phyloP scores from a whole-genome alignment of 2,888 invertebrate genomes.

The Cryptocephalus moraei region DNA sequence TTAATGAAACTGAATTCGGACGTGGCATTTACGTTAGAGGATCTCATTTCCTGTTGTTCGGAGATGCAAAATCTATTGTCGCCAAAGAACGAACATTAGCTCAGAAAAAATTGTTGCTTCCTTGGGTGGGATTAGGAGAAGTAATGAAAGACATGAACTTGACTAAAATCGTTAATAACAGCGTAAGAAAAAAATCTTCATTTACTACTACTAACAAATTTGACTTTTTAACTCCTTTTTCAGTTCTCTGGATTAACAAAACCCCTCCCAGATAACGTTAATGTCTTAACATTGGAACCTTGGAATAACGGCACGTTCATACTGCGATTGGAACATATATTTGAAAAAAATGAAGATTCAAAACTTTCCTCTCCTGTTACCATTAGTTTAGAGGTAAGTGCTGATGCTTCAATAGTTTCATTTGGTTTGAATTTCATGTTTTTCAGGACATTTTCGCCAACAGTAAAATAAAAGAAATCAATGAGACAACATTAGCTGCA shows the following conservation, averaged over 20 bases:
- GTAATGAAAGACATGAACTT: not conserved
- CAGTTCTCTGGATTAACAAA: conserved; percentile 10
- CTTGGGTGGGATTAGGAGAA: conserved; percentile 34
- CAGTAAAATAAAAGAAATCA: conserved; percentile 17
- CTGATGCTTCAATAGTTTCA: no score
- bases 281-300: conserved; percentile 49
- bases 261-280: conserved; percentile 44
- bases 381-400: conserved; percentile 39
- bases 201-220: no score
- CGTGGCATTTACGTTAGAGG: conserved; percentile 60
- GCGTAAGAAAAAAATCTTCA: no score
- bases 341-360: conserved; percentile 41
- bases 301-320: conserved; percentile 42
- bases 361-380: conserved; percentile 34
- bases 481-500: conserved; percentile 18
- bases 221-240: no score
- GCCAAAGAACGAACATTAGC: conserved; percentile 40
- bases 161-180: not conserved
- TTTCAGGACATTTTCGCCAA: not conserved
- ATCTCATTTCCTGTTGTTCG: conserved; percentile 21
- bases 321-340: conserved; percentile 49
- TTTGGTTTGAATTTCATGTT: not conserved
- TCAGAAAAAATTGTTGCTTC: conserved; percentile 45
- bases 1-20: conserved; percentile 68
- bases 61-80: conserved; percentile 20